Percentiles rank a stretch among this genome's conserved stretches.
These are phyloP conservation scores for Heliconius ismenius DNA, from an alignment of 2,888 invertebrate genomes.

Conservation along the genomic window DNA sequence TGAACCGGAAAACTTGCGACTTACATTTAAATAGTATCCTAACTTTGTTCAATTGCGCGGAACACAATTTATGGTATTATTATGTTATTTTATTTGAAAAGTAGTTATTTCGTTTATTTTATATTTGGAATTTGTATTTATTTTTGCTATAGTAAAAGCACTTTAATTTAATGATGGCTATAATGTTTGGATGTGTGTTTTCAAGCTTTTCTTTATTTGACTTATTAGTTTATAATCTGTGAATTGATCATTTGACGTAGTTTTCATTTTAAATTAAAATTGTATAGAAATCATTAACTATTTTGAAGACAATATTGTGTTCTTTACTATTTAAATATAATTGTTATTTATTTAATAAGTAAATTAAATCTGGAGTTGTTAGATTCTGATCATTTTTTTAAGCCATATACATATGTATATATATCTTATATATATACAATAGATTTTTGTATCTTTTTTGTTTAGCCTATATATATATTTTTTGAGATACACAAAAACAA, in stretches of 20 bases:
- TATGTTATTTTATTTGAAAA: slow-evolving; percentile 17
- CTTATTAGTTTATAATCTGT: neutral
- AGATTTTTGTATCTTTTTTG: too few species aligned
- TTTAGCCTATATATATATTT: too few species aligned
- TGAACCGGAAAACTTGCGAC: slow-evolving; percentile 33
- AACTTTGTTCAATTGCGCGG: slow-evolving; percentile 24
- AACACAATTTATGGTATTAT: slow-evolving; percentile 19
- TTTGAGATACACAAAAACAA: neutral
- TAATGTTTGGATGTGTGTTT: neutral
- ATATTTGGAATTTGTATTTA: slow-evolving; percentile 5
- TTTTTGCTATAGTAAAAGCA: neutral
- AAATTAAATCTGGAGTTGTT: too few species aligned
- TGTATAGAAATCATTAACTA: too few species aligned
- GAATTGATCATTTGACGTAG: too few species aligned
- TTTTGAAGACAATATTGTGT: too few species aligned
- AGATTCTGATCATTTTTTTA: too few species aligned
- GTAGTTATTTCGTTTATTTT: slow-evolving; percentile 18
- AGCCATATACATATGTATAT: too few species aligned
- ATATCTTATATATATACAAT: too few species aligned
- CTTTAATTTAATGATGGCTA: neutral
- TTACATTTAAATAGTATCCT: slow-evolving; percentile 24
- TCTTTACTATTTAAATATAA: too few species aligned
- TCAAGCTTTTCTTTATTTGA: neutral
- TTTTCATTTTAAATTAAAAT: too few species aligned
- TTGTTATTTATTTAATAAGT: too few species aligned